Conservation (phyloP, 1,140 invertebrate species). For the Steinernema khuongi region DNA sequence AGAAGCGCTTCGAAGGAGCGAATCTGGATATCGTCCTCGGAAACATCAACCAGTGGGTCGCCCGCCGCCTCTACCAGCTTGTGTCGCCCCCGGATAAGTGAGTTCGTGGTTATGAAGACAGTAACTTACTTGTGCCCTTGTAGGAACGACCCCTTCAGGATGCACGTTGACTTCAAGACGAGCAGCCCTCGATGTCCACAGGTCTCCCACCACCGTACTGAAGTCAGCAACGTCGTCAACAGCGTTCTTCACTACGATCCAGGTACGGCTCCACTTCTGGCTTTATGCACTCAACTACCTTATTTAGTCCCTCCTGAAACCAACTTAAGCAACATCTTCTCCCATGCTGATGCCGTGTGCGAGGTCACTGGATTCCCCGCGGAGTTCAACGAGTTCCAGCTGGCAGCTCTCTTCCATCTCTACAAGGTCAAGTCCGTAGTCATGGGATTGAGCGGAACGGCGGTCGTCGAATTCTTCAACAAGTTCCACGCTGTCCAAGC, state of each 20-base stretch:
- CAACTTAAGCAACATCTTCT: conserved; percentile 9
- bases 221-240: conserved; percentile 10
- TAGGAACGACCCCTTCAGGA: conserved; percentile 15
- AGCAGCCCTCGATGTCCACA: conserved; percentile 12
- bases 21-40: conserved; percentile 18
- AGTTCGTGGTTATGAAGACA: no score
- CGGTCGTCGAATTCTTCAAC: conserved; percentile 24
- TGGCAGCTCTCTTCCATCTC: conserved; percentile 22
- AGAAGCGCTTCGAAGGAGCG: conserved; percentile 23
- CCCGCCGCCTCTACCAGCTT: conserved; percentile 19
- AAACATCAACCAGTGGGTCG: conserved; percentile 35
- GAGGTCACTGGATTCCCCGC: conserved; percentile 22
- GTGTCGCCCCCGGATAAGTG: neutral
- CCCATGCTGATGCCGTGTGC: conserved; percentile 18
- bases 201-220: neutral
- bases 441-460: neutral
- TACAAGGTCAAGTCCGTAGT: conserved; percentile 25
- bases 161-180: conserved; percentile 18
- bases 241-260: conserved; percentile 29
- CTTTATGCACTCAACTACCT: neutral
- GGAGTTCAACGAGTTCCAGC: conserved; percentile 26
- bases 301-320: neutral
- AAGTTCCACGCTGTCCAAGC: conserved; percentile 33
- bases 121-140: neutral
- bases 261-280: neutral